Percentiles rank a stretch among this genome's conserved stretches.
These are phyloP conservation scores for Lycorma delicatula DNA, from an alignment of 1,140 invertebrate species.

Conservation along the genomic window DNA sequence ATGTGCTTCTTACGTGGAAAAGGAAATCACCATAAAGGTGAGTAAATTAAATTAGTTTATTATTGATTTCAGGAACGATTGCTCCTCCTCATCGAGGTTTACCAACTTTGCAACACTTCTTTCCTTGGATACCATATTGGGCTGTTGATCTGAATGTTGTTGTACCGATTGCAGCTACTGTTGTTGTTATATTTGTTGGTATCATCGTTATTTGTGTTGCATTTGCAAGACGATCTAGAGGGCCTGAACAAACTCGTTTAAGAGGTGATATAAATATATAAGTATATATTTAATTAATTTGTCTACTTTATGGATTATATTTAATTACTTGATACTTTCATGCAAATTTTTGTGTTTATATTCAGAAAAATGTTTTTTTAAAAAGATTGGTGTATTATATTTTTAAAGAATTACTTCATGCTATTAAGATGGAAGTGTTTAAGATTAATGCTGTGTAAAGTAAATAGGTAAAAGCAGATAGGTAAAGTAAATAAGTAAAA, in stretches of 20 bases:
- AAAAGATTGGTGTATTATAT: too few species aligned
- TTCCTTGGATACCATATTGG: slow-evolving; percentile 77
- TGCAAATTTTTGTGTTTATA: too few species aligned
- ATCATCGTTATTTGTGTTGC: slow-evolving; percentile 83
- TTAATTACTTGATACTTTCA: too few species aligned
- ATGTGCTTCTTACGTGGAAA: slow-evolving; percentile 79
- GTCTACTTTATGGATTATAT: too few species aligned
- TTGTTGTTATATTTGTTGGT: slow-evolving; percentile 79
- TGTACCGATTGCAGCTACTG: slow-evolving; percentile 71
- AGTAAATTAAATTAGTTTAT: slow-evolving; percentile 30
- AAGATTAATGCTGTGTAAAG: too few species aligned
- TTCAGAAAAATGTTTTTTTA: too few species aligned
- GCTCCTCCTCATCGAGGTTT: slow-evolving; percentile 55
- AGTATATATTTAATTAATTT: too few species aligned
- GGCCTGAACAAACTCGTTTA: slow-evolving; percentile 64
- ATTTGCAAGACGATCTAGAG: slow-evolving; percentile 62
- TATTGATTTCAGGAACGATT: slow-evolving; percentile 55
- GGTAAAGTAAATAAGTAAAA: too few species aligned
- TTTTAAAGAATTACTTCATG: too few species aligned
- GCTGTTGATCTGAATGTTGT: slow-evolving; percentile 78
- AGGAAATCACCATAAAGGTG: slow-evolving; percentile 75
- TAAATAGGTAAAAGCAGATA: too few species aligned
- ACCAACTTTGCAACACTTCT: slow-evolving; percentile 47
- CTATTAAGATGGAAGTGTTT: too few species aligned
- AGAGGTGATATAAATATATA: slow-evolving; percentile 56